Evolutionary conservation across 2,797 vertebrate genomes (phyloP).

Genomic region (Smutsia gigantea): DNA sequence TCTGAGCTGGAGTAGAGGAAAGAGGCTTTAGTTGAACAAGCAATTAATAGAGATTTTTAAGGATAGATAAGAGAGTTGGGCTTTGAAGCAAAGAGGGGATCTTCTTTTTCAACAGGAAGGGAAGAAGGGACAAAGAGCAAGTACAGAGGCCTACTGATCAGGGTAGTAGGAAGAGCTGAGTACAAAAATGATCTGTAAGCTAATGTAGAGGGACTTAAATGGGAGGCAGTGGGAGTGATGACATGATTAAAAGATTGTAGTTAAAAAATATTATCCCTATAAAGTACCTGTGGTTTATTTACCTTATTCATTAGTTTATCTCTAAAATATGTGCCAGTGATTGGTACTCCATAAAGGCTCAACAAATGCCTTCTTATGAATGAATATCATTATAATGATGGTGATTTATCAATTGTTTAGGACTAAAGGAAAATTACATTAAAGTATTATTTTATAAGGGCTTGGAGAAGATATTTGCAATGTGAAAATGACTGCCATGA

Average conservation of each 20-base stretch:
- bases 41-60: not conserved
- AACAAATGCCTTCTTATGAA: not conserved
- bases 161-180: not conserved
- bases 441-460: not conserved
- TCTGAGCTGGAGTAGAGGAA: not conserved
- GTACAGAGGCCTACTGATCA: not conserved
- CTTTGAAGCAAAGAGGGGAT: not conserved
- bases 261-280: not conserved
- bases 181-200: not conserved
- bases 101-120: not conserved
- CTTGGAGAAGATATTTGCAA: not conserved
- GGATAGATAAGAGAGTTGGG: not conserved
- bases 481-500: not conserved
- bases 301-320: not conserved
- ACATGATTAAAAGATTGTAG: not conserved
- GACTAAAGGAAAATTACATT: not conserved
- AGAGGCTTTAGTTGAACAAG: not conserved
- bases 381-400: not conserved
- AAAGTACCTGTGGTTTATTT: not conserved
- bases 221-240: not conserved
- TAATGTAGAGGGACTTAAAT: not conserved
- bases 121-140: not conserved
- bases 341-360: not conserved
- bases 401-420: not conserved
- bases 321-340: not conserved